Conservation (phyloP, 2,113 vertebrate species). For the Zapus hudsonius region DNA sequence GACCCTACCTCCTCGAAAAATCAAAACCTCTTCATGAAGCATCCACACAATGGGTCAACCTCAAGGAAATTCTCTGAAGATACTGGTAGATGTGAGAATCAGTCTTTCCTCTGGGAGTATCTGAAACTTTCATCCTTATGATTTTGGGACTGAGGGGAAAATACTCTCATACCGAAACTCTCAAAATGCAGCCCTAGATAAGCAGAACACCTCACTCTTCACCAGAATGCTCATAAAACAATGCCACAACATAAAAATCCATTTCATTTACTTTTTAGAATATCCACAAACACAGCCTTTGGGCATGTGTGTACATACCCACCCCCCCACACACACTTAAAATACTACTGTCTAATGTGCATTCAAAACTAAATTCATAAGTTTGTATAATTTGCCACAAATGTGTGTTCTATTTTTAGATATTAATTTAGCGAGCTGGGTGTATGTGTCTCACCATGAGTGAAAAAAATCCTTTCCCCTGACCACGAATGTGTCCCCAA, state of each 20-base stretch:
- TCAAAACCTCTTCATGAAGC: background rate
- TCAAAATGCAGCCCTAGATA: background rate
- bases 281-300: background rate
- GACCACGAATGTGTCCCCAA: background rate
- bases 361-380: slow-evolving; percentile 28
- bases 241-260: background rate
- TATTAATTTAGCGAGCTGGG: background rate
- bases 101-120: background rate
- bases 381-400: slow-evolving; percentile 37
- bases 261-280: slow-evolving; percentile 13
- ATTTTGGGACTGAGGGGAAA: too few species aligned
- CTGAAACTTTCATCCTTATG: background rate
- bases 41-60: too few species aligned
- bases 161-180: background rate
- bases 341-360: slow-evolving; percentile 39
- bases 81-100: background rate
- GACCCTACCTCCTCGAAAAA: too few species aligned
- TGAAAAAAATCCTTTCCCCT: background rate
- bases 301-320: background rate
- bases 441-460: background rate
- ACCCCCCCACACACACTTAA: background rate
- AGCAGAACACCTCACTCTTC: background rate
- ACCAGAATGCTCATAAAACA: background rate
- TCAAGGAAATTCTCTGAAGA: background rate
- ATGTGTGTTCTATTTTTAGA: slow-evolving; percentile 35